Evolutionary conservation across 1,140 invertebrate species (phyloP).

Genomic region (Globodera rostochiensis): DNA sequence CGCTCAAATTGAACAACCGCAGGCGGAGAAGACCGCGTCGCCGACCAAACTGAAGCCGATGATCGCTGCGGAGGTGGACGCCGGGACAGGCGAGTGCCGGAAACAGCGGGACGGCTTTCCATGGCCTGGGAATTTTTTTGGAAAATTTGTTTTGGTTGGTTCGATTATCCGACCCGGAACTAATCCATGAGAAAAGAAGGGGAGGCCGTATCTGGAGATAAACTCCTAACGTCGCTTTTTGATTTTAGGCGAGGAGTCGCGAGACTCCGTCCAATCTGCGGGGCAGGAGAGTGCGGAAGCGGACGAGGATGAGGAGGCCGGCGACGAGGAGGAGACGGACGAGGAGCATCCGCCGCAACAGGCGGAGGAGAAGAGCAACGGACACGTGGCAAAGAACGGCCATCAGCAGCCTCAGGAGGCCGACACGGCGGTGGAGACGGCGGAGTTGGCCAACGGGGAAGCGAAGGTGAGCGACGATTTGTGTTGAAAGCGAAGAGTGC

Average conservation of each 20-base stretch:
- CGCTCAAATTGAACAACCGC: background rate
- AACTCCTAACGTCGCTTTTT: background rate
- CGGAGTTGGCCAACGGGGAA: slow-evolving; percentile 1
- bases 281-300: slow-evolving; percentile 4
- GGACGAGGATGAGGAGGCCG: slow-evolving; percentile 9
- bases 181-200: no score
- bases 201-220: background rate
- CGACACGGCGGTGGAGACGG: background rate
- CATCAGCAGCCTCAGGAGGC: background rate
- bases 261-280: slow-evolving; percentile 3
- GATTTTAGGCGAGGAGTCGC: background rate
- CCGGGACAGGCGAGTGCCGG: background rate
- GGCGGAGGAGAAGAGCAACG: slow-evolving; percentile 23
- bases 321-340: slow-evolving; percentile 11
- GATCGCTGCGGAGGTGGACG: background rate
- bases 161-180: no score
- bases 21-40: background rate
- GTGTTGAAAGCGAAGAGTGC: background rate
- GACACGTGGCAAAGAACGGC: slow-evolving; percentile 14
- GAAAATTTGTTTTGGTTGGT: no score
- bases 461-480: background rate
- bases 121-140: no score
- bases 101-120: no score
- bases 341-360: background rate
- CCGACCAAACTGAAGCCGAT: slow-evolving; percentile 7